Conservation (phyloP, 2,888 invertebrate species). For the Asteroscopus sphinx region DNA sequence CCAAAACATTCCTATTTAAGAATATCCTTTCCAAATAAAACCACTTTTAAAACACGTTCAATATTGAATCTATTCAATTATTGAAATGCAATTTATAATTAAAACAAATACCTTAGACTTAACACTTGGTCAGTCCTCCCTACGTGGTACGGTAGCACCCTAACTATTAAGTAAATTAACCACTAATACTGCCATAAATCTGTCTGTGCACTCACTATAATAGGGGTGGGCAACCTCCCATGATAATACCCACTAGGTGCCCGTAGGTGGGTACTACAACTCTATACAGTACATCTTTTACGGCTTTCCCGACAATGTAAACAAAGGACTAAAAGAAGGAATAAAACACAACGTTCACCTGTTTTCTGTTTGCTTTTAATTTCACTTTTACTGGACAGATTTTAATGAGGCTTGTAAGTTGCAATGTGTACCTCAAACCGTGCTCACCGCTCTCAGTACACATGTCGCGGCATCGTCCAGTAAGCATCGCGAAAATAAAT, state of each 20-base stretch:
- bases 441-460: too few species aligned
- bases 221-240: constrained; percentile 49
- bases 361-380: constrained; percentile 4
- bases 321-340: constrained; percentile 1
- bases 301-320: constrained; percentile 10
- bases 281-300: background rate
- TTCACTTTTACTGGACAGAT: background rate
- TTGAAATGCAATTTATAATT: constrained; percentile 10
- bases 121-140: constrained; percentile 21
- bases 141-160: constrained; percentile 38
- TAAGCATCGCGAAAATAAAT: too few species aligned
- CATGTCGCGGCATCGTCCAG: too few species aligned
- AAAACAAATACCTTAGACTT: constrained; percentile 13
- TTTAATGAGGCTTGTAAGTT: background rate
- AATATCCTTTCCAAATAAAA: too few species aligned
- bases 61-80: background rate
- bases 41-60: background rate
- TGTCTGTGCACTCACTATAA: constrained; percentile 66
- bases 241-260: constrained; percentile 22
- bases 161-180: constrained; percentile 73
- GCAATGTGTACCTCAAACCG: too few species aligned
- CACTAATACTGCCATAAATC: constrained; percentile 71
- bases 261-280: constrained; percentile 15
- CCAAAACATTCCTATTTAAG: too few species aligned
- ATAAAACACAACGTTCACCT: background rate